Evolutionary conservation across 2,888 invertebrate species (phyloP).

Genomic region (Erpobdella octoculata): DNA sequence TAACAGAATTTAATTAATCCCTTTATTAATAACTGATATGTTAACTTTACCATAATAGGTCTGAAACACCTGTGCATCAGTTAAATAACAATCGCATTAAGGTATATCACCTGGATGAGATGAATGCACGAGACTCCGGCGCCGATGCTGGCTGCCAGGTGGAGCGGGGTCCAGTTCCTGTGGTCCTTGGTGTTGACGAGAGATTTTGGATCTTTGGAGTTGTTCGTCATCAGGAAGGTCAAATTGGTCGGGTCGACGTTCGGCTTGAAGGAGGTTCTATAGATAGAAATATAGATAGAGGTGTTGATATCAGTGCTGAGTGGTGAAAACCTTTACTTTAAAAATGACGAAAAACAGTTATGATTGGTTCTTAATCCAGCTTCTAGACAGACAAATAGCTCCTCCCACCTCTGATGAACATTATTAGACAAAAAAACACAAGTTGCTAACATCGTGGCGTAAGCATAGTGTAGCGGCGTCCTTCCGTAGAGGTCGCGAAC

Average conservation of each 20-base stretch:
- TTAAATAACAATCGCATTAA: background rate
- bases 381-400: too few relatives aligned
- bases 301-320: background rate
- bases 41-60: too few relatives aligned
- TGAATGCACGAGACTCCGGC: conserved; percentile 55
- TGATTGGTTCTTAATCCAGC: too few relatives aligned
- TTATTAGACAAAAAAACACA: background rate
- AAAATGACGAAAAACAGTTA: background rate
- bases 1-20: conserved; percentile 29
- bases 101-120: conserved; percentile 46
- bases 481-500: conserved; percentile 47
- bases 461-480: conserved; percentile 55
- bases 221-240: conserved; percentile 48
- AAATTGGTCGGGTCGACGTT: conserved; percentile 53
- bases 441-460: background rate
- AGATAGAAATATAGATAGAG: background rate
- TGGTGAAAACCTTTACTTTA: background rate
- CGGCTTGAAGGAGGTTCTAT: conserved; percentile 42
- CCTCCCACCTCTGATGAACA: too few relatives aligned
- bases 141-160: conserved; percentile 53
- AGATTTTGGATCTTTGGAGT: conserved; percentile 44
- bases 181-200: conserved; percentile 47
- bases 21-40: too few relatives aligned
- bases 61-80: too few relatives aligned
- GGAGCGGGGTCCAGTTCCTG: conserved; percentile 50